These are phyloP conservation scores for Amblyjoppa fuscipennis DNA, from an alignment of 2,888 invertebrate species.

Conservation along the genomic window DNA sequence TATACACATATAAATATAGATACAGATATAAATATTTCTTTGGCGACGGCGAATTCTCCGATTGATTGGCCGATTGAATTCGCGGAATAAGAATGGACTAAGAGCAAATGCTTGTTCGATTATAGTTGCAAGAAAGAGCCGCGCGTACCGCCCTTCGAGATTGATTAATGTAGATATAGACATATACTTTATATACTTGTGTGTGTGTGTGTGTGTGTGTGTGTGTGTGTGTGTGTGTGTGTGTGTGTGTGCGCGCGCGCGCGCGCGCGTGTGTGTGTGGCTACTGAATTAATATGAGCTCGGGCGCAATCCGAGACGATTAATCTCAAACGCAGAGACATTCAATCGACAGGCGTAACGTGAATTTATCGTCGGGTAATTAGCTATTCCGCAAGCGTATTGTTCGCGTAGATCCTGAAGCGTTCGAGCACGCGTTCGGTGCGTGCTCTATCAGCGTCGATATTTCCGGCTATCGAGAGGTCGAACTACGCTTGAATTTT, in stretches of 20 bases:
- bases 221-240: neutral
- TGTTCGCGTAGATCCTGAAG: constrained; percentile 17
- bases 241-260: neutral
- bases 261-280: neutral
- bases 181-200: too few relatives aligned
- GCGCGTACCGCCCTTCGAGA: constrained; percentile 15
- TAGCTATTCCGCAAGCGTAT: constrained; percentile 65
- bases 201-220: neutral
- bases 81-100: constrained; percentile 36
- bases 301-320: constrained; percentile 55
- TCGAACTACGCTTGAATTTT: neutral
- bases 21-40: neutral
- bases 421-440: constrained; percentile 4
- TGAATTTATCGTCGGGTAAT: constrained; percentile 75
- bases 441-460: neutral
- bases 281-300: constrained; percentile 11
- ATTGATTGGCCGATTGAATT: constrained; percentile 26
- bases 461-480: constrained; percentile 3
- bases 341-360: constrained; percentile 70
- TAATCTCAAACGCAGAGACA: constrained; percentile 64
- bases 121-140: constrained; percentile 8
- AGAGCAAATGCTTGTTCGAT: constrained; percentile 28
- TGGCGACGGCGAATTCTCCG: neutral
- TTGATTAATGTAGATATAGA: neutral
- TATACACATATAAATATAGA: too few relatives aligned